Base-by-base conservation (phyloP, 92 coral and sea anemone species). In the Zoanthus sansibaricus region DNA sequence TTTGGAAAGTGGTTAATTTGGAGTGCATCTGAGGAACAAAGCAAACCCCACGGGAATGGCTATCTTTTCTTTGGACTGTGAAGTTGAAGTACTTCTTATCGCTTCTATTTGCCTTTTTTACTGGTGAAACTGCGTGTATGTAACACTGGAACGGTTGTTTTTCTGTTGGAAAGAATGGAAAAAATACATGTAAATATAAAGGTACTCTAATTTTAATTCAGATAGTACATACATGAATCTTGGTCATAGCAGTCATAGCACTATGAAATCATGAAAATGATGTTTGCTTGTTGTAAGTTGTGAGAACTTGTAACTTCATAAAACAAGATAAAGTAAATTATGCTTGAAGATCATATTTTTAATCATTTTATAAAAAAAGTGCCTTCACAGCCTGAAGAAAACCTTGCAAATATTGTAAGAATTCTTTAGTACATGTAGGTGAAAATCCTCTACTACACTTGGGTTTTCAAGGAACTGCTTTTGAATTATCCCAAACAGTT, bases 1-100 rank as follows among this genome's bases (percentile, higher is more conserved):
- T 77, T 87, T 77, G 85, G 62, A 87, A 77, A 48, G 89, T 78
- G 82, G 82, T 67, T 56, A 87, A 15, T 77, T 87, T 61, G 82
- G 85, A 62, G 78, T 77, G 85, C 85, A 66, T 87, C 71, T 77
- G 89, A 61, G 62, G 84, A 76, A 82, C 74, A 75, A 77, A 87
- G 76, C 89, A 78, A 64, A 77, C 89, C 64, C 84, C 86, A 76
- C 89, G 89, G 83, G 72, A 32, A 77, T 44, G 78, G 59, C 77
- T 75, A 66, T 87, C 85, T 51, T 87, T 67, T 48, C 89, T 66
- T 78, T 77, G 89, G n/a, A 78, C 66, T 33, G 61, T 87, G 72
- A 62, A 87, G 77, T 87, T 87, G 86, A 78, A 87, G 78, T 87
- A 87, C 79, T 78, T 87, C 86, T 56, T 87, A 30, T 78, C 79